Conservation (phyloP, 1,140 invertebrate genomes). For the Eueides isabella region DNA sequence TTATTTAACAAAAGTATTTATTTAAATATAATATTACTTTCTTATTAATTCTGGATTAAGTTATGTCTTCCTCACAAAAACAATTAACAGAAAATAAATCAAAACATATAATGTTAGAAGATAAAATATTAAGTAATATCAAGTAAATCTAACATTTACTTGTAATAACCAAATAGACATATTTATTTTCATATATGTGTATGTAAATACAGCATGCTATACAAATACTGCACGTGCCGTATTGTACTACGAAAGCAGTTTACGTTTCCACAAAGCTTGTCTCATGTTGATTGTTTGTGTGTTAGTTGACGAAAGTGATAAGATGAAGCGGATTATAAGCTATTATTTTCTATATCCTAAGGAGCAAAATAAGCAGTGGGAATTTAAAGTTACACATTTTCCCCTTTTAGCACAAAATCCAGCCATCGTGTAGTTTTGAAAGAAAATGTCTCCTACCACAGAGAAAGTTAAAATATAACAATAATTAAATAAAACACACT, state of each 20-base stretch:
- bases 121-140: background rate
- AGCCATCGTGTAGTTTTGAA: too few species aligned
- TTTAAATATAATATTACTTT: too few species aligned
- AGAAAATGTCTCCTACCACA: too few species aligned
- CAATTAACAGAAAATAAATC: too few species aligned
- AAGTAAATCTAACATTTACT: background rate
- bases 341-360: background rate
- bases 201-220: background rate
- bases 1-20: too few species aligned
- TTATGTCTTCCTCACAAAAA: too few species aligned
- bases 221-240: conserved; percentile 29
- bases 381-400: too few species aligned
- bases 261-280: conserved; percentile 45
- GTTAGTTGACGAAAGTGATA: conserved; percentile 24
- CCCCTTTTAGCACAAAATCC: too few species aligned
- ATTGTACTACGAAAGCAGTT: conserved; percentile 48
- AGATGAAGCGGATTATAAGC: background rate
- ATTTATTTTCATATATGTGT: background rate
- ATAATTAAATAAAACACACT: too few species aligned
- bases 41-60: too few species aligned
- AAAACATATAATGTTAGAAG: background rate
- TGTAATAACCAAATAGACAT: conserved; percentile 6
- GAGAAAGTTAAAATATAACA: too few species aligned
- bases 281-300: conserved; percentile 31
- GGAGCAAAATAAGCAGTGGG: too few species aligned